A percentile compares a stretch with the other conserved stretches of the same genome.
Conservation (phyloP, 1,140 invertebrate species). For the Aphidius gifuensis region DNA sequence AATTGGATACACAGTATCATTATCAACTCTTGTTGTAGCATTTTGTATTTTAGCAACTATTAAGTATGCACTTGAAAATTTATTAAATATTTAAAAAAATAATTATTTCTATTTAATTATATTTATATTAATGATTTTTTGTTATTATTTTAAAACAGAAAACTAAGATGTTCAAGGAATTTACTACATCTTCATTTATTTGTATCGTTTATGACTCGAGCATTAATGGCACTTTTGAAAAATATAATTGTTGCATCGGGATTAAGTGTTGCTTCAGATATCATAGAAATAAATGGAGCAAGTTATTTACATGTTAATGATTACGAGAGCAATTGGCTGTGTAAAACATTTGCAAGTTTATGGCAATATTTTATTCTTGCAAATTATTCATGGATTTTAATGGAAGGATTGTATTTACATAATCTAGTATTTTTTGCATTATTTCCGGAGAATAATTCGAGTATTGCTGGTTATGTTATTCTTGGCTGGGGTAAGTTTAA, state of each 20-base stretch:
- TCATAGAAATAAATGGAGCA: constrained; percentile 45
- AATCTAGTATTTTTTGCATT: constrained; percentile 73
- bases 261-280: constrained; percentile 53
- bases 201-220: constrained; percentile 64
- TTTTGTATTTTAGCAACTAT: constrained; percentile 66
- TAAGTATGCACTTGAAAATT: constrained; percentile 58
- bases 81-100: no score
- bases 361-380: constrained; percentile 73
- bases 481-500: constrained; percentile 68
- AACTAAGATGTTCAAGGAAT: constrained; percentile 66
- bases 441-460: constrained; percentile 65
- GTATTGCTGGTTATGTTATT: constrained; percentile 66
- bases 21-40: constrained; percentile 61
- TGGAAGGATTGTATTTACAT: constrained; percentile 80
- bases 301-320: constrained; percentile 45
- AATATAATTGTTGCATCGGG: constrained; percentile 61
- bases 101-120: no score
- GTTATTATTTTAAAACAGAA: constrained; percentile 52
- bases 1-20: constrained; percentile 69
- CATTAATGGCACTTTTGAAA: constrained; percentile 61
- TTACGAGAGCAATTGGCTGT: constrained; percentile 59
- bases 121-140: no score
- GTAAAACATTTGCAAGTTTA: constrained; percentile 66
- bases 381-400: constrained; percentile 79
- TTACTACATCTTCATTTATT: constrained; percentile 71